Conservation (phyloP, 2,113 vertebrate genomes). For the Pelobates fuscus region DNA sequence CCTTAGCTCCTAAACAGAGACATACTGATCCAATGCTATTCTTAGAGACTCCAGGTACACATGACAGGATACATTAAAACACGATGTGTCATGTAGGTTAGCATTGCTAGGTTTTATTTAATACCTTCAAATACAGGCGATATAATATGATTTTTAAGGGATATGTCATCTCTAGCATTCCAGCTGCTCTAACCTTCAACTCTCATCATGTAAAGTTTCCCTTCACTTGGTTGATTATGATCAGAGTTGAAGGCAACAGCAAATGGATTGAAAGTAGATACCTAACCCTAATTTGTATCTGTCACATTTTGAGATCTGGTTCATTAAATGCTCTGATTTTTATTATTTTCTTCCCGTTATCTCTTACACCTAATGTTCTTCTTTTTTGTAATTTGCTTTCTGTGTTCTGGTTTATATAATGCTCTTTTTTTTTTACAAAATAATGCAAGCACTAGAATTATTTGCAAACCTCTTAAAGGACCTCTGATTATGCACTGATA, state of each 20-base stretch:
- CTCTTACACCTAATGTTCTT: too few relatives aligned
- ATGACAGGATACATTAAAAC: background rate
- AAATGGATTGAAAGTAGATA: background rate
- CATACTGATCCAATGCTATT: slow-evolving; percentile 29
- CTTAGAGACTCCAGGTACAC: slow-evolving; percentile 5
- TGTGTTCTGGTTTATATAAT: too few relatives aligned
- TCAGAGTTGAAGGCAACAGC: background rate
- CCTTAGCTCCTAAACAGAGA: slow-evolving; percentile 22
- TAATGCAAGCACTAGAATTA: background rate
- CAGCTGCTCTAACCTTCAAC: background rate
- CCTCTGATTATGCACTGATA: background rate
- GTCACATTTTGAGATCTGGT: too few relatives aligned
- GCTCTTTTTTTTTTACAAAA: background rate
- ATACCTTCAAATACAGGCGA: background rate
- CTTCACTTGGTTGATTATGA: background rate
- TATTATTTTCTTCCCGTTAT: too few relatives aligned
- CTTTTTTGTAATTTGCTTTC: too few relatives aligned
- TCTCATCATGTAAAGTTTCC: background rate
- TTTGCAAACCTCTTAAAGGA: background rate
- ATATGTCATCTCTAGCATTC: background rate
- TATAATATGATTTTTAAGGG: background rate
- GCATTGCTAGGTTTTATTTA: background rate
- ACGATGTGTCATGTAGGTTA: background rate
- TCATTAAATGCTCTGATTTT: too few relatives aligned
- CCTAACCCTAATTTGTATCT: too few relatives aligned